phyloP scores from a whole-genome alignment of 2,113 vertebrate species.

The Strigops habroptila region DNA sequence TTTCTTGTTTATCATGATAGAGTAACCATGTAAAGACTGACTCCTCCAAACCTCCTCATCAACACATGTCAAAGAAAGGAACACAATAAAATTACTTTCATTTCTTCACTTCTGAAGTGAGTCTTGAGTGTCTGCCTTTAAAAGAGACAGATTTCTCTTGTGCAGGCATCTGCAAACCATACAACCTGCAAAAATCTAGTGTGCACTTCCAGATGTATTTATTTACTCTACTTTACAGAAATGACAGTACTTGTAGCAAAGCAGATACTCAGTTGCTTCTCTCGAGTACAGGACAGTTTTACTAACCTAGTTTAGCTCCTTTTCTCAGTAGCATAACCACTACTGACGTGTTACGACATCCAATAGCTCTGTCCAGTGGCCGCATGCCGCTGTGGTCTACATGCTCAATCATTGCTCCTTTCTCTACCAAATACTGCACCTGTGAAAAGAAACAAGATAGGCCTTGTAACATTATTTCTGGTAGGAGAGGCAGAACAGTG shows the following conservation, averaged over 20 bases:
- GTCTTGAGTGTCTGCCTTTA: neutral
- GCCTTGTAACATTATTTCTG: neutral
- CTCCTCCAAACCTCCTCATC: neutral
- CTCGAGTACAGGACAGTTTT: neutral
- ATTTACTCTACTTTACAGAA: neutral
- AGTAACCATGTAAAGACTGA: neutral
- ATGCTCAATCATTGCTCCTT: slow-evolving; percentile 93
- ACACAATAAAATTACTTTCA: neutral
- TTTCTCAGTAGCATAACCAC: slow-evolving; percentile 92
- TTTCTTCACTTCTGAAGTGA: neutral
- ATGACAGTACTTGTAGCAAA: neutral
- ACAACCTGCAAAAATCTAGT: neutral
- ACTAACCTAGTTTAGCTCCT: slow-evolving; percentile 92
- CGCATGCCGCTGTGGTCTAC: slow-evolving; percentile 96
- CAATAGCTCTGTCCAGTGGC: slow-evolving; percentile 95
- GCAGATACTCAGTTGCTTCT: neutral
- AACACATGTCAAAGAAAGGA: neutral
- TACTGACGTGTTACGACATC: slow-evolving; percentile 91
- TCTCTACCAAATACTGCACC: slow-evolving; percentile 97
- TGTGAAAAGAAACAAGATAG: slow-evolving; percentile 12
- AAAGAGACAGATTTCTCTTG: neutral
- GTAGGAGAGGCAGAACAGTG: neutral
- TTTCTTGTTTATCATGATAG: neutral
- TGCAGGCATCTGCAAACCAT: neutral
- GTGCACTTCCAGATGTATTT: neutral